Conservation (phyloP, 2,113 vertebrate species). For the Catharus minimus region DNA sequence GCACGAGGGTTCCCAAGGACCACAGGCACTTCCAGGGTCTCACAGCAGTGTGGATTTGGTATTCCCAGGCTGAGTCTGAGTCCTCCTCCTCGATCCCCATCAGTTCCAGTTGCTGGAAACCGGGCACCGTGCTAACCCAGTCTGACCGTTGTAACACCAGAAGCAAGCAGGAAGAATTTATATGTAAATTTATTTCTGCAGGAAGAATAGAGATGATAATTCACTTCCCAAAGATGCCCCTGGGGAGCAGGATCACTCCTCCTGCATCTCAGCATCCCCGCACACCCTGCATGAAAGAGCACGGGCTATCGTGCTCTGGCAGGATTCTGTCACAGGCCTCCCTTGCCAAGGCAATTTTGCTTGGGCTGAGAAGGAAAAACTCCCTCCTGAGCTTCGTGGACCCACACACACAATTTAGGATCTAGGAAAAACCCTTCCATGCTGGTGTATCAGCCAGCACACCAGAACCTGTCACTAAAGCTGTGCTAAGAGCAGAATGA, state of each 20-base stretch:
- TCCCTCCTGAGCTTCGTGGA: not conserved
- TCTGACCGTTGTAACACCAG: not conserved
- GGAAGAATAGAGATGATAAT: not conserved
- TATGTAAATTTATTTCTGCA: not conserved
- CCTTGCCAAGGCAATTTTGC: not conserved
- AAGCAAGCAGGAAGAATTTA: not conserved
- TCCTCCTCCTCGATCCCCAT: not conserved
- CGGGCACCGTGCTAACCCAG: not conserved
- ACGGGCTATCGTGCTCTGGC: not conserved
- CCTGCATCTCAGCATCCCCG: not conserved
- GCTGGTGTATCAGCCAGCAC: not conserved
- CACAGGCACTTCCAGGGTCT: fast-evolving
- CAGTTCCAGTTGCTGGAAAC: not conserved
- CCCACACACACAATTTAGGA: not conserved
- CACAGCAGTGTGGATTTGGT: not conserved
- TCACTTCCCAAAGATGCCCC: not conserved
- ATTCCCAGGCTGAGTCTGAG: not conserved
- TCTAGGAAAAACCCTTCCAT: slow-evolving; percentile 7
- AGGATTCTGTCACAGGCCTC: not conserved
- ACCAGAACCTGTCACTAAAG: not conserved
- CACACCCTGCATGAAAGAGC: not conserved
- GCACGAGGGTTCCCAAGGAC: not conserved
- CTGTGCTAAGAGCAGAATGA: not conserved
- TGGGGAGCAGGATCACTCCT: not conserved
- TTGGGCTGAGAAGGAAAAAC: not conserved